A percentile compares a stretch with the other conserved stretches of the same genome.
Evolutionary conservation across 2,113 vertebrate genomes (phyloP).

Genomic region (Jacana jacana): DNA sequence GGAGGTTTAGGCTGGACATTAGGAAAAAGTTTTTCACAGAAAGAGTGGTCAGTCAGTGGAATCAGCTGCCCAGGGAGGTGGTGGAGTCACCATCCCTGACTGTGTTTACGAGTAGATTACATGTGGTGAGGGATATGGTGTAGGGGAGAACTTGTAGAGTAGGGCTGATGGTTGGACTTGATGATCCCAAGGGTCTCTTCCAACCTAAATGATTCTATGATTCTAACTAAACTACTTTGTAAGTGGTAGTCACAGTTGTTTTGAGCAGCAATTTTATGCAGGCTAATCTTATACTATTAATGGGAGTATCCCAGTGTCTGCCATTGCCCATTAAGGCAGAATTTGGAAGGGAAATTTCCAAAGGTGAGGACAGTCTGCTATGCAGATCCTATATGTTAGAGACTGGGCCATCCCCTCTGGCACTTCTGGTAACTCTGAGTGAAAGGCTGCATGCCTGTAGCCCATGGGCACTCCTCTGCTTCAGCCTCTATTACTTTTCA

Average conservation of each 20-base stretch:
- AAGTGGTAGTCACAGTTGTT: background rate
- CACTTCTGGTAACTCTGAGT: background rate
- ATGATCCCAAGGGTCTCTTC: too few species aligned
- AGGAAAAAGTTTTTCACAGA: too few species aligned
- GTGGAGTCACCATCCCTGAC: too few species aligned
- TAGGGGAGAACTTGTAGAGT: too few species aligned
- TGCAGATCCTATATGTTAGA: rapidly evolving
- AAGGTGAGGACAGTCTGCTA: rapidly evolving
- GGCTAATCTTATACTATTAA: background rate
- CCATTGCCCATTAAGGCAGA: background rate
- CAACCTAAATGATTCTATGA: too few species aligned
- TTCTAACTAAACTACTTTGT: background rate
- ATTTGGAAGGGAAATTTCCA: background rate
- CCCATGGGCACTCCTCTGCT: background rate
- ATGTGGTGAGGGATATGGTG: too few species aligned
- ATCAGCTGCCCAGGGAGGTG: too few species aligned
- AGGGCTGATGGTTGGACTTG: too few species aligned
- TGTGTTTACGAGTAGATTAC: too few species aligned
- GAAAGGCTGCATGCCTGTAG: background rate
- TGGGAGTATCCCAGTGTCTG: background rate
- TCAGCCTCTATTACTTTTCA: background rate
- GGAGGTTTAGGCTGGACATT: too few species aligned
- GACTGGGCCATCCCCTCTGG: background rate
- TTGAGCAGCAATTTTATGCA: background rate
- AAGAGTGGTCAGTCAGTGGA: too few species aligned